These are phyloP conservation scores for Alaudala cheleensis DNA, from an alignment of 2,113 vertebrate genomes.

Conservation along the genomic window DNA sequence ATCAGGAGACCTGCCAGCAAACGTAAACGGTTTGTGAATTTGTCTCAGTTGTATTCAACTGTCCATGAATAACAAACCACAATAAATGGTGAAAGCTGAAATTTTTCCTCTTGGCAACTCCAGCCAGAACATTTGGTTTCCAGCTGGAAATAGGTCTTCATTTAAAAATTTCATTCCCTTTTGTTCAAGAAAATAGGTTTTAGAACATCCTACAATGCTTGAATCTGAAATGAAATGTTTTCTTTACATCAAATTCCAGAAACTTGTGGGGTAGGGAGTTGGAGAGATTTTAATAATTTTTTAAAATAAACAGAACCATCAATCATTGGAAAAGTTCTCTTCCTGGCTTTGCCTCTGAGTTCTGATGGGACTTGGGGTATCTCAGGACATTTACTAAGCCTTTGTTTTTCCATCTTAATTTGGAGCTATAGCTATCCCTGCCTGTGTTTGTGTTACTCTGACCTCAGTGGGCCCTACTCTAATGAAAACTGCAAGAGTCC, in stretches of 20 bases:
- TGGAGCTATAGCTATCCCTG: background rate
- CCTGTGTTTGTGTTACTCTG: background rate
- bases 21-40: background rate
- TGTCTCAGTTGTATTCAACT: background rate
- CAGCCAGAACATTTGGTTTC: constrained; percentile 56
- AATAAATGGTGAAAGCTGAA: constrained; percentile 49
- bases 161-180: constrained; percentile 35
- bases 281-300: constrained; percentile 18
- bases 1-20: constrained; percentile 16
- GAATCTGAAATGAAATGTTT: constrained; percentile 33
- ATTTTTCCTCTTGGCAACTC: constrained; percentile 23
- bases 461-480: background rate
- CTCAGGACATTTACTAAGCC: background rate
- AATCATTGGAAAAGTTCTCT: constrained; percentile 13
- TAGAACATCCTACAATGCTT: background rate
- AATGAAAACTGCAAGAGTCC: background rate
- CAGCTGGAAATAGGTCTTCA: constrained; percentile 48
- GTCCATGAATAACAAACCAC: constrained; percentile 64
- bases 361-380: background rate
- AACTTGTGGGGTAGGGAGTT: background rate
- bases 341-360: background rate
- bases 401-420: background rate
- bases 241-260: constrained; percentile 52
- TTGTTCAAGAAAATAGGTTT: constrained; percentile 46
- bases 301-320: constrained; percentile 47